Evolutionary conservation across 2,888 invertebrate species (phyloP), one percentile per base, ranked within the genome.

Genomic region (Vannuccia rotundouncinata): DNA sequence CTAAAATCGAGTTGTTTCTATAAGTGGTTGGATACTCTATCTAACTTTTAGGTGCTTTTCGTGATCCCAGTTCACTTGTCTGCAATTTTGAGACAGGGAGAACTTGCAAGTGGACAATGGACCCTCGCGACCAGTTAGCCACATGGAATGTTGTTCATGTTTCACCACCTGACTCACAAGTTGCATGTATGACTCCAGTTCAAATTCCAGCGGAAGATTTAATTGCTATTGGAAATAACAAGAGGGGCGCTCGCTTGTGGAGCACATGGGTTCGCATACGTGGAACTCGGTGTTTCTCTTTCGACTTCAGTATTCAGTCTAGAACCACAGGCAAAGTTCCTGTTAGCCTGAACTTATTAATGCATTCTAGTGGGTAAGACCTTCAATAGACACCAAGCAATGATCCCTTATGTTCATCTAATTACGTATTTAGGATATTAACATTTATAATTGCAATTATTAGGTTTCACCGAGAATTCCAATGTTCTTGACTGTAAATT

Each of bases 331-430:
- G 22, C 22, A 30, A 74, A 74, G 2, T 74, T 1, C 31, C 66
- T 5, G 22, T 66, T n/a, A 59, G 60, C 29, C 60, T 78, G 22
- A 60, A 59, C 1, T 17, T 78, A 27, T 78, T 78, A 78, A 59
- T 60, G 22, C 78, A 78, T 59, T 78, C 78, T 13, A 60, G 28
- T 22, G 78, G 78, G 78, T 78, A 78, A 78, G 78, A 78, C n/a
- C n/a, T n/a, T n/a, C n/a, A n/a, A n/a, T n/a, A n/a, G n/a, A n/a
- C n/a, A n/a, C n/a, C n/a, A n/a, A n/a, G n/a, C n/a, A n/a, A n/a
- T n/a, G n/a, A n/a, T n/a, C n/a, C n/a, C n/a, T n/a, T n/a, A n/a
- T n/a, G n/a, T n/a, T n/a, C n/a, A n/a, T n/a, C n/a, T n/a, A n/a
- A n/a, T n/a, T n/a, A n/a, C n/a, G n/a, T n/a, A n/a, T n/a, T n/a